These are phyloP conservation scores for Linnaemya tessellans DNA, from an alignment of 2,888 invertebrate species.

Conservation along the genomic window DNA sequence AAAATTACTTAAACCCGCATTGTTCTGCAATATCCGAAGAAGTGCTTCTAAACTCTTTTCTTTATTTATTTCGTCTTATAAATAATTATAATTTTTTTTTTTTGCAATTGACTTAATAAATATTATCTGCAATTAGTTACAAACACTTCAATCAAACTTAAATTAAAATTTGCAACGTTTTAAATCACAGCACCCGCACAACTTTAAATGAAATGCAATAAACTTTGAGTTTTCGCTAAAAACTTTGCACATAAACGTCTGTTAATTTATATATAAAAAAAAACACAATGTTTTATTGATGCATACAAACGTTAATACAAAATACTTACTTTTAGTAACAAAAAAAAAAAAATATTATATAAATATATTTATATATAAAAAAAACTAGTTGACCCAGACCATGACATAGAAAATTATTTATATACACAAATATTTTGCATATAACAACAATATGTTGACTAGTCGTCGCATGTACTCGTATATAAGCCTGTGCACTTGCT, in stretches of 20 bases:
- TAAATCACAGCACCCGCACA: conserved; percentile 61
- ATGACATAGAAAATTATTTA: conserved; percentile 79
- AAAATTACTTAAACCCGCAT: no score
- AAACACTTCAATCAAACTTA: conserved; percentile 40
- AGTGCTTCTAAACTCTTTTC: no score
- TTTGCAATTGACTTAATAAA: background rate
- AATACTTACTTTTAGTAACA: conserved; percentile 12
- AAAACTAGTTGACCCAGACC: conserved; percentile 79
- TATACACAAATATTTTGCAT: conserved; percentile 72
- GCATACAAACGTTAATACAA: conserved; percentile 62
- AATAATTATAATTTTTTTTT: no score
- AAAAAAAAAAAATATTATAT: conserved; percentile 73
- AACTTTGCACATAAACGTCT: conserved; percentile 40
- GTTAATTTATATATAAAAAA: conserved; percentile 43
- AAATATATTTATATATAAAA: conserved; percentile 54
- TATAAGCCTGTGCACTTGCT: conserved; percentile 1
- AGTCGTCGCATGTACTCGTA: background rate
- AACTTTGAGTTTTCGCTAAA: conserved; percentile 21
- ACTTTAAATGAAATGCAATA: conserved; percentile 35
- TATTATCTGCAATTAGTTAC: conserved; percentile 21
- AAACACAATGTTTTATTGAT: conserved; percentile 56
- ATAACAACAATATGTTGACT: conserved; percentile 21
- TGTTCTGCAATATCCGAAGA: no score
- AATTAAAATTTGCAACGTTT: conserved; percentile 16
- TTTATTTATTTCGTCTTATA: no score